Percentiles rank a stretch among this genome's conserved stretches.
phyloP scores from a whole-genome alignment of 2,113 vertebrate genomes.

The Acrocephalus kingi region DNA sequence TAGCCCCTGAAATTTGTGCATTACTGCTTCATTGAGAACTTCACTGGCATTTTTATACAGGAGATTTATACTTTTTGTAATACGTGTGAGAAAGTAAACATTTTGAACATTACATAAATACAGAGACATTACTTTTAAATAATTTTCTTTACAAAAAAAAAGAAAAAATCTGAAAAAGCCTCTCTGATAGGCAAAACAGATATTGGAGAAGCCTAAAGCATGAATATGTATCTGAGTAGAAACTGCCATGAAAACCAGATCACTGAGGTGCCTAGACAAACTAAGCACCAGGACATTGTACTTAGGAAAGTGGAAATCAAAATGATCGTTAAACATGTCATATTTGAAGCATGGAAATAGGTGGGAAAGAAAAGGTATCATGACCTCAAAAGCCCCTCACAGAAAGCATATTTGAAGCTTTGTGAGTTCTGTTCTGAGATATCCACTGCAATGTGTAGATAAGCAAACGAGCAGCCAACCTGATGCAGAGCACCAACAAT shows the following conservation, averaged over 20 bases:
- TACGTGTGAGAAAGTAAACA: background rate
- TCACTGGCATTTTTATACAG: background rate
- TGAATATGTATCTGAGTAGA: background rate
- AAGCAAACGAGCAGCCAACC: constrained; percentile 69
- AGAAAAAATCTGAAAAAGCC: background rate
- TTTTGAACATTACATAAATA: background rate
- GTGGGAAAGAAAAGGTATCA: background rate
- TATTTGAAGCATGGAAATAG: background rate
- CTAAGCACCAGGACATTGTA: background rate
- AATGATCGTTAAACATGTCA: background rate
- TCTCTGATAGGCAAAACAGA: background rate
- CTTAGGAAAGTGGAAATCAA: background rate
- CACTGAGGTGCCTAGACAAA: background rate
- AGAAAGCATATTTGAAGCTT: background rate
- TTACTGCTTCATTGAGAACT: background rate
- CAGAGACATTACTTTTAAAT: background rate
- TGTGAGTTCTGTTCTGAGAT: background rate
- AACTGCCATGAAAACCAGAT: background rate
- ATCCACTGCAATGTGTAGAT: background rate
- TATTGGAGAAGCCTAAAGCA: background rate
- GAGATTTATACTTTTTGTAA: background rate
- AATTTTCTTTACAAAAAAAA: background rate
- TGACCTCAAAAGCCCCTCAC: background rate
- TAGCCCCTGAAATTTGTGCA: background rate
- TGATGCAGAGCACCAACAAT: constrained; percentile 92